Evolutionary conservation across 2,113 vertebrate genomes (phyloP), one percentile per base, ranked within the genome.

Genomic region (Triplophysa dalaica): DNA sequence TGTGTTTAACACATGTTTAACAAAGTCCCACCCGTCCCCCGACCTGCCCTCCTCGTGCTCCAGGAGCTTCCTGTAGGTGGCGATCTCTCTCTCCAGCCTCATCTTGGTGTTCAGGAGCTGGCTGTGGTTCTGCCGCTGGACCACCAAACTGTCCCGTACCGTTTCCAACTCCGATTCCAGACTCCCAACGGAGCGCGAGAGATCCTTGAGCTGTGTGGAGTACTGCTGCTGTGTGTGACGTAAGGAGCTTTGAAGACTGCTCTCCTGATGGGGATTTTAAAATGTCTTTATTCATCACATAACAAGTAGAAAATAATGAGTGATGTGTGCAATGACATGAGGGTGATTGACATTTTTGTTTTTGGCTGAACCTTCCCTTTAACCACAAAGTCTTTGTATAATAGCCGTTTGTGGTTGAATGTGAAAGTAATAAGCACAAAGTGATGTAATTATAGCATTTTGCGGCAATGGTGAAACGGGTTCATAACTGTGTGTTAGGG

Each of bases 21-120:
- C 26, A 29, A 29, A 26, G n/a, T 61, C 2, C 19, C 41, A 4
- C 19, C 24, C 14, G 17, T 56, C 4, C 5, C 24, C 88, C 87
- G 91, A 98, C 98, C 97, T 97, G 92, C 90, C 94, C 89, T 99
- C 97, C 73, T 98, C 98, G 8, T 92, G 90, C 63, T 99, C 97
- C 48, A 99, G 88, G 50, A 99, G 93, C 24, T 87, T 93, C 56
- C 98, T 93, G 10, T 99, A 99, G 0, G 95, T 96, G 1, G 93
- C 81, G n/a, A 99, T 99, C 89, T 99, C 98, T 62, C 93, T 92
- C 86, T 99, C 97, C 85, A 99, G 93, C 79, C 92, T 95, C 95
- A 98, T 96, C 87, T 97, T 97, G 0, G 97, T 96, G 92, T 98
- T 95, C 85, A 99, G 95, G 62, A 99, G 94, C 84, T 92, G 89